Percentiles rank a stretch among this genome's conserved stretches.
These are phyloP conservation scores for Sceliomorpha sp. DNA, from an alignment of 2,888 invertebrate genomes.

Conservation along the genomic window DNA sequence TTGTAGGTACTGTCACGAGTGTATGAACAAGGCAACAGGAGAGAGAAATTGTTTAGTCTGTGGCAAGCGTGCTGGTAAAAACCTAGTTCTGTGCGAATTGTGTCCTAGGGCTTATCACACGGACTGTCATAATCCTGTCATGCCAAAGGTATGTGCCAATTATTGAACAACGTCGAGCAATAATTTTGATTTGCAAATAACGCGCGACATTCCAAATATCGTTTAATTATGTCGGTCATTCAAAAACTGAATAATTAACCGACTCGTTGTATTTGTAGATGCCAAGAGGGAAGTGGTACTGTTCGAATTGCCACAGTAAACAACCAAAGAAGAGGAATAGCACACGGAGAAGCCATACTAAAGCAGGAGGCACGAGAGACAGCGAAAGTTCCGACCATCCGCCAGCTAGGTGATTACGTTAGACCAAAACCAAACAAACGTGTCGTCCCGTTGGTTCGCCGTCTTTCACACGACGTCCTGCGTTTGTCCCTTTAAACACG, in stretches of 20 bases:
- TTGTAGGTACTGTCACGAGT: constrained; percentile 95
- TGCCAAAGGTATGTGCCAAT: constrained; percentile 84
- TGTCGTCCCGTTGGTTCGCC: constrained; percentile 65
- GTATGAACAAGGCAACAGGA: constrained; percentile 95
- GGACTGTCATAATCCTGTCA: constrained; percentile 94
- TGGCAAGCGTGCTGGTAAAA: constrained; percentile 86
- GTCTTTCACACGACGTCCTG: constrained; percentile 61
- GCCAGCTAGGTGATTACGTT: constrained; percentile 82
- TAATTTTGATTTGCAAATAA: no score
- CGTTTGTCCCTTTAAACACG: constrained; percentile 26
- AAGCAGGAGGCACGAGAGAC: constrained; percentile 80
- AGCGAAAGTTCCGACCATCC: constrained; percentile 83
- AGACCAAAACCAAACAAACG: constrained; percentile 71
- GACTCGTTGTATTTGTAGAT: constrained; percentile 82
- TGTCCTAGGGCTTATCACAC: constrained; percentile 96
- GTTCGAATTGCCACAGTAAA: constrained; percentile 91
- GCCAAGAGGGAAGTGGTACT: constrained; percentile 94
- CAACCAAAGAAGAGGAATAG: constrained; percentile 85
- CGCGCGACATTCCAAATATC: no score
- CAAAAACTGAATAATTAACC: constrained; percentile 3
- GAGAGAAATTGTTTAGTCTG: constrained; percentile 97
- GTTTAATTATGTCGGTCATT: not conserved
- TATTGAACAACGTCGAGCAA: no score
- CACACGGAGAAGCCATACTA: constrained; percentile 78
- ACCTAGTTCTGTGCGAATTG: constrained; percentile 92